Evolutionary conservation across 2,797 vertebrate genomes (phyloP), one percentile per base, ranked within the genome.

Genomic region (Florisuga fusca): DNA sequence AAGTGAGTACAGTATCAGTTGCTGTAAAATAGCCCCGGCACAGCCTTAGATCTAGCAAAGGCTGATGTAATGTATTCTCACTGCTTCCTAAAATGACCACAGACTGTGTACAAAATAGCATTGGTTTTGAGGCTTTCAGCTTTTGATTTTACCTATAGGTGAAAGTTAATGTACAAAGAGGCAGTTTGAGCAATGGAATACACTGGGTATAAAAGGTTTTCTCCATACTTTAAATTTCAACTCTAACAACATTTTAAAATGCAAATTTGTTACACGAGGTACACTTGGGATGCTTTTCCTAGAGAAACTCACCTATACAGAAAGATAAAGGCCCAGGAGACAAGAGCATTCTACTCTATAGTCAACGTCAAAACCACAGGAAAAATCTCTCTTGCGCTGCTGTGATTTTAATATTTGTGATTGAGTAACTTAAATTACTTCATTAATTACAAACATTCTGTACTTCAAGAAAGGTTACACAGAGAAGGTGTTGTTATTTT

Each of bases 1-100:
- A 98, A 99, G 99, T 99, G 98, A 94, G 98, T 95, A 80, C 94
- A 96, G 53, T 85, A 43, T 73, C 68, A 26, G 19, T 84, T 86
- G 34, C 64, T 88, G 5, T 78, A 31, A 82, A 43, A 58, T 46
- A 78, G 55, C 57, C 27, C 63, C 78, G 72, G n/a, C 53, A 45
- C 34, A 54, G 11, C 11, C 34, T 75, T 33, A 55, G 58, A 7
- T 31, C n/a, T 41, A 58, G 36, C 22, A 76, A 66, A 80, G 84
- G 13, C 25, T 33, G 45, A 12, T 36, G 1, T 36, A 10, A 31
- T 62, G 6, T 41, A 12, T 68, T 84, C 79, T 46, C 53, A 61
- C 2, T 31, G 3, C 13, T 55, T 67, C 4, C 14, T 79, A 12
- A 76, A 76, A 64, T 43, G 12, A 20, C 64, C 15, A 29, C 15